A percentile compares a stretch with the other conserved stretches of the same genome.
These are phyloP conservation scores for Lathamus discolor DNA, from an alignment of 2,113 vertebrate species.

Conservation along the genomic window DNA sequence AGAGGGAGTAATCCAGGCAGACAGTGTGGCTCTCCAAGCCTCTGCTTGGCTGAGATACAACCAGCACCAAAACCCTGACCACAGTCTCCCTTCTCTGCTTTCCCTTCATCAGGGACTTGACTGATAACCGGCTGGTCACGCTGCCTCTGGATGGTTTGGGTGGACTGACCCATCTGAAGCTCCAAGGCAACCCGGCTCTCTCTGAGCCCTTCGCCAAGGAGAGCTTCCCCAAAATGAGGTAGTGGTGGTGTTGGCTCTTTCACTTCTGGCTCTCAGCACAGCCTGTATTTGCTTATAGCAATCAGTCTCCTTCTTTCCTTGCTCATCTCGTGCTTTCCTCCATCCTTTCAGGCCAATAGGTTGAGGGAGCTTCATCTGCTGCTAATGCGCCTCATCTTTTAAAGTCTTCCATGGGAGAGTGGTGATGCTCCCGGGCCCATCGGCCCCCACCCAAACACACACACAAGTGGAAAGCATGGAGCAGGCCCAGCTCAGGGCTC, in stretches of 20 bases:
- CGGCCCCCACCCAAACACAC: background rate
- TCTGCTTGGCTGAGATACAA: background rate
- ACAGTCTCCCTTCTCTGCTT: background rate
- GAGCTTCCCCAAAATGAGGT: slow-evolving; percentile 91
- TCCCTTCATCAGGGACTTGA: slow-evolving; percentile 82
- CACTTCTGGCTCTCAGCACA: background rate
- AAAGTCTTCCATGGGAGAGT: background rate
- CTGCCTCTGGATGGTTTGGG: slow-evolving; percentile 85
- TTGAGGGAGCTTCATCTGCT: background rate
- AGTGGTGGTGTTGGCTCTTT: background rate
- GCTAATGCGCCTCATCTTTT: background rate
- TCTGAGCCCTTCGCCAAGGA: slow-evolving; percentile 87
- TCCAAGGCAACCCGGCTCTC: slow-evolving; percentile 86
- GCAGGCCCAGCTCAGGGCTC: slow-evolving; percentile 40
- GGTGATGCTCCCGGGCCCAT: background rate
- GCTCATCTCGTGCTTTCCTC: background rate
- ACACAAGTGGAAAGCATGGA: slow-evolving; percentile 16
- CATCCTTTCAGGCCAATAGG: background rate
- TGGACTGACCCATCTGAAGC: slow-evolving; percentile 89
- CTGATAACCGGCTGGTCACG: slow-evolving; percentile 81
- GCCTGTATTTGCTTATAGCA: background rate
- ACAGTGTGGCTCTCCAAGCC: background rate
- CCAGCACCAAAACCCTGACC: background rate
- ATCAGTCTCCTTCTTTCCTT: background rate
- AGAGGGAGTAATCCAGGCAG: background rate